Evolutionary conservation across 2,113 vertebrate species (phyloP).

Genomic region (Ceuthmochares aereus): DNA sequence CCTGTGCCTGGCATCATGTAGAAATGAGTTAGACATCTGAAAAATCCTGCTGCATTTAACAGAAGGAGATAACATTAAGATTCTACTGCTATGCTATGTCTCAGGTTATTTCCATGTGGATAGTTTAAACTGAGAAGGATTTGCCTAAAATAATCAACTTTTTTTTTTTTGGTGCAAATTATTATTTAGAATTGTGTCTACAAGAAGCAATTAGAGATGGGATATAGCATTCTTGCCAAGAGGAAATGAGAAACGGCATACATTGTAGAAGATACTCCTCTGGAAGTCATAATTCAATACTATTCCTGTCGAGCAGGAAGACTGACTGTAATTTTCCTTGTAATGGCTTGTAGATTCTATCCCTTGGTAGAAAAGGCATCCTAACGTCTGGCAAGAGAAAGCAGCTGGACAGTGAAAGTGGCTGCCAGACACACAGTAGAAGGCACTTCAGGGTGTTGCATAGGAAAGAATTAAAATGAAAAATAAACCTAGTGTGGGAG

Average conservation of each 20-base stretch:
- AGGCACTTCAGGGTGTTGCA: not conserved
- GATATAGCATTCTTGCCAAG: not conserved
- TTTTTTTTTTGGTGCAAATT: not conserved
- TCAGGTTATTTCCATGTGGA: not conserved
- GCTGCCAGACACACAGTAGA: not conserved
- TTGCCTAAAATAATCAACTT: not conserved
- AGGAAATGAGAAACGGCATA: conserved; percentile 24
- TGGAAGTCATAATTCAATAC: conserved; percentile 37
- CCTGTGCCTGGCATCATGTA: not conserved
- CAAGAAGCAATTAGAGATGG: conserved; percentile 10
- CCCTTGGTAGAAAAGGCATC: not conserved
- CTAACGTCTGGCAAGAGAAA: not conserved
- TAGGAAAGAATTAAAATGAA: not conserved
- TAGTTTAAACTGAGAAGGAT: not conserved
- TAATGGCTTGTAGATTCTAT: conserved; percentile 14
- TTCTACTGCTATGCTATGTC: not conserved
- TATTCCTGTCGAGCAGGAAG: conserved; percentile 1
- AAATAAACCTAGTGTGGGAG: not conserved
- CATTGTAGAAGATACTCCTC: conserved; percentile 14
- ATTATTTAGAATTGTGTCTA: not conserved
- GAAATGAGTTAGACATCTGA: not conserved
- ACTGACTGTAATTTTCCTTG: not conserved
- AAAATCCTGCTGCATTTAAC: not conserved
- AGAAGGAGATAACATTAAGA: not conserved
- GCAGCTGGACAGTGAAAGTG: not conserved